phyloP scores from a whole-genome alignment of 2,797 vertebrate genomes.

The Tachyglossus aculeatus region DNA sequence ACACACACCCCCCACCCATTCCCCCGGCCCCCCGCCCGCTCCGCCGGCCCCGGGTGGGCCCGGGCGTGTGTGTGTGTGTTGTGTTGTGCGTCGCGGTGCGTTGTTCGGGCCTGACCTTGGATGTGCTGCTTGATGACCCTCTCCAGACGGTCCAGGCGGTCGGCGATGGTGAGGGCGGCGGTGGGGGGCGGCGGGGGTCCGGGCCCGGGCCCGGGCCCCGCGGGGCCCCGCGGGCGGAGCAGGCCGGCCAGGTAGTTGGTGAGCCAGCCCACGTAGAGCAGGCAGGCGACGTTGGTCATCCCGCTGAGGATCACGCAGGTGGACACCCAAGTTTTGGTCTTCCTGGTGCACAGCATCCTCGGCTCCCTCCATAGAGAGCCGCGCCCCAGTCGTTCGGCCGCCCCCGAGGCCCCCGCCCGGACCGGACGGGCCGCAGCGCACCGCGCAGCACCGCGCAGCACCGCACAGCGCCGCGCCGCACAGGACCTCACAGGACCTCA shows the following conservation, averaged over 20 bases:
- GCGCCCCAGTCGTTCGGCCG: slow-evolving; percentile 30
- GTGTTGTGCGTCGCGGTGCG: too few relatives aligned
- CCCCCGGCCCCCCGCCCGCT: too few relatives aligned
- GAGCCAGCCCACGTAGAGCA: slow-evolving; percentile 97
- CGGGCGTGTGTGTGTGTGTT: too few relatives aligned
- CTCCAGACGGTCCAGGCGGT: slow-evolving; percentile 94
- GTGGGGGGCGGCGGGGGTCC: slow-evolving; percentile 92
- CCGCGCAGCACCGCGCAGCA: not conserved
- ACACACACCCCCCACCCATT: too few relatives aligned
- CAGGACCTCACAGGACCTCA: not conserved
- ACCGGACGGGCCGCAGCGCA: not conserved
- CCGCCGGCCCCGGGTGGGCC: too few relatives aligned
- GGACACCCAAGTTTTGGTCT: slow-evolving; percentile 99
- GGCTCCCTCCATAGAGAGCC: slow-evolving; percentile 89
- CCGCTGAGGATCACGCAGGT: slow-evolving; percentile 98
- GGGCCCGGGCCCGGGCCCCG: slow-evolving; percentile 88
- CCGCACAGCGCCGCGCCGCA: not conserved
- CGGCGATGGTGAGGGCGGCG: slow-evolving; percentile 95
- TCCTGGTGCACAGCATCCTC: slow-evolving; percentile 98
- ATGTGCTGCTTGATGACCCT: slow-evolving; percentile 98
- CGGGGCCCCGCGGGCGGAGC: slow-evolving; percentile 90
- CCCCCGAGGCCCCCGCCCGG: slow-evolving; percentile 23
- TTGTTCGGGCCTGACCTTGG: slow-evolving; percentile 88
- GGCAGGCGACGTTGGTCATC: slow-evolving; percentile 96
- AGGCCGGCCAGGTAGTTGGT: slow-evolving; percentile 97